Conservation (phyloP, 2,113 vertebrate species). For the Heteronetta atricapilla region DNA sequence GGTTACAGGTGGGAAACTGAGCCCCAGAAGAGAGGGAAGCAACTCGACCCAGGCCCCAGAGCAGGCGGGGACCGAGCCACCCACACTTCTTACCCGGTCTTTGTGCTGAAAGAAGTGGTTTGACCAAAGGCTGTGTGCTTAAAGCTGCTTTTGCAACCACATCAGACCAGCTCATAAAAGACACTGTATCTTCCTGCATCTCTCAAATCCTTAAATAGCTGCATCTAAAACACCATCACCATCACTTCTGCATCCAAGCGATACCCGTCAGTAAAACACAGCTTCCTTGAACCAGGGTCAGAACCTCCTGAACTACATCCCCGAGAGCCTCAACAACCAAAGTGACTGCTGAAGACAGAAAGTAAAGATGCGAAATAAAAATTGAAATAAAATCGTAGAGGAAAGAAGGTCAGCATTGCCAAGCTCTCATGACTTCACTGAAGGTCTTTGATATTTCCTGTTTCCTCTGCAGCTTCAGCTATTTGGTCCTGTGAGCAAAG, state of each 20-base stretch:
- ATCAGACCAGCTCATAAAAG: not conserved
- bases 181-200: not conserved
- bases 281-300: not conserved
- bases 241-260: not conserved
- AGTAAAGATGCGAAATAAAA: not conserved
- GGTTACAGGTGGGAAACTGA: not conserved
- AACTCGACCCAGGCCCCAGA: not conserved
- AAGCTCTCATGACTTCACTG: not conserved
- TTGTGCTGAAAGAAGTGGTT: not conserved
- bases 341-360: not conserved
- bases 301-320: not conserved
- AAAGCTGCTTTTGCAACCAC: not conserved
- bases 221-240: accelerated
- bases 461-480: not conserved
- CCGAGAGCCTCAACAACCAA: not conserved
- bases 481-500: not conserved
- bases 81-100: not conserved
- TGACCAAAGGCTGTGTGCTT: not conserved
- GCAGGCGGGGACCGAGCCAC: not conserved
- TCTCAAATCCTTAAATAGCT: not conserved
- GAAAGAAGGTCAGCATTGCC: not conserved
- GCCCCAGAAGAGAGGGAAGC: not conserved
- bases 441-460: not conserved
- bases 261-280: not conserved
- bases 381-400: not conserved